phyloP scores from a whole-genome alignment of 2,888 invertebrate genomes.

The Uropetala carovei region DNA sequence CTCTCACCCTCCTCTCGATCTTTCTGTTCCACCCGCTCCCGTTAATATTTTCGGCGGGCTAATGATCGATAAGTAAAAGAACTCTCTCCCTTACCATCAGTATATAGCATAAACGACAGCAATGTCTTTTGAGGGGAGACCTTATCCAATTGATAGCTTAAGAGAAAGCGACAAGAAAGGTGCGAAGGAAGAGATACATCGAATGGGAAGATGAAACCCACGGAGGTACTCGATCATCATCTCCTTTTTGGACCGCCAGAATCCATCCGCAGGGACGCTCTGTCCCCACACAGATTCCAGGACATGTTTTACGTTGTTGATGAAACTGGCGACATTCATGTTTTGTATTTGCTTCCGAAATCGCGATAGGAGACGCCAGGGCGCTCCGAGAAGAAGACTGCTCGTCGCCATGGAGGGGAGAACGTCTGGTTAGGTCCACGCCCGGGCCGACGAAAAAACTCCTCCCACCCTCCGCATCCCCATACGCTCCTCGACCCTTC shows the following conservation, averaged over 20 bases:
- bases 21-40: neutral
- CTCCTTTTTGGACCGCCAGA: too few relatives aligned
- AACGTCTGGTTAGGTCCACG: slow-evolving; percentile 62
- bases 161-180: neutral
- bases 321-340: neutral
- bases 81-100: neutral
- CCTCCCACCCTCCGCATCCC: neutral
- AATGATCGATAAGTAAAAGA: slow-evolving; percentile 62
- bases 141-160: neutral
- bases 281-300: too few relatives aligned
- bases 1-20: neutral
- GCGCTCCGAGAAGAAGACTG: neutral
- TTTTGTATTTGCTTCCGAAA: neutral
- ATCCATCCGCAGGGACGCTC: too few relatives aligned
- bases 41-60: slow-evolving; percentile 41
- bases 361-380: neutral
- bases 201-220: neutral
- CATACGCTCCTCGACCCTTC: slow-evolving; percentile 39
- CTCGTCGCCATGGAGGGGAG: neutral
- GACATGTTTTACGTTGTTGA: neutral
- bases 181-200: too few relatives aligned
- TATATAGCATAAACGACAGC: too few relatives aligned
- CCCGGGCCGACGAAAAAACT: slow-evolving; percentile 62
- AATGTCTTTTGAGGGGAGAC: neutral
- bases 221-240: neutral